Evolutionary conservation across 2,888 invertebrate genomes (phyloP).

Genomic region (Lithophane semibrunnea): DNA sequence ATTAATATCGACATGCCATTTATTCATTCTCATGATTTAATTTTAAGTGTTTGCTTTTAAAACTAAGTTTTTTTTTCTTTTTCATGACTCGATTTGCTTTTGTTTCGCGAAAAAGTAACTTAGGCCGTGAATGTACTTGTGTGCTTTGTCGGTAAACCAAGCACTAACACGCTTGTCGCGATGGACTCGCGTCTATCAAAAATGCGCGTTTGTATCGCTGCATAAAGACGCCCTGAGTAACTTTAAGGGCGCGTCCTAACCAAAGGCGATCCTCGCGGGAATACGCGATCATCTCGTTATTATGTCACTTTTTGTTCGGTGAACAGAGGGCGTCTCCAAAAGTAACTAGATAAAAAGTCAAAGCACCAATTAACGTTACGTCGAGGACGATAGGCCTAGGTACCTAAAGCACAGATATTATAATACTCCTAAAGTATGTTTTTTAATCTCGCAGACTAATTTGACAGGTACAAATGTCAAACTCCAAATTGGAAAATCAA

Average conservation of each 20-base stretch:
- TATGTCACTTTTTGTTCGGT: background rate
- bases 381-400: background rate
- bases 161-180: too few species aligned
- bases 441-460: too few species aligned
- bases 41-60: conserved; percentile 38
- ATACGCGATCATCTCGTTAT: background rate
- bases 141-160: too few species aligned
- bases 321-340: background rate
- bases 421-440: too few species aligned
- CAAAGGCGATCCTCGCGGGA: background rate
- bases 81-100: background rate
- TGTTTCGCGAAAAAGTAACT: conserved; percentile 1
- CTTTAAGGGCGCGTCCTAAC: background rate
- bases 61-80: background rate
- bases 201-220: background rate
- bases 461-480: too few species aligned
- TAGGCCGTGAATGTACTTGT: too few species aligned
- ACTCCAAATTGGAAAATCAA: too few species aligned
- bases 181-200: background rate
- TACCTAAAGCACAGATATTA: too few species aligned
- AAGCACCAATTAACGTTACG: too few species aligned
- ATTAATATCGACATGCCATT: conserved; percentile 30
- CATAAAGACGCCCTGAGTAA: background rate
- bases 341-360: background rate
- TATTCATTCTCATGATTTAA: conserved; percentile 13